Percentiles rank a stretch among this genome's conserved stretches.
phyloP scores from a whole-genome alignment of 2,888 invertebrate genomes.

The Amiota mariae region DNA sequence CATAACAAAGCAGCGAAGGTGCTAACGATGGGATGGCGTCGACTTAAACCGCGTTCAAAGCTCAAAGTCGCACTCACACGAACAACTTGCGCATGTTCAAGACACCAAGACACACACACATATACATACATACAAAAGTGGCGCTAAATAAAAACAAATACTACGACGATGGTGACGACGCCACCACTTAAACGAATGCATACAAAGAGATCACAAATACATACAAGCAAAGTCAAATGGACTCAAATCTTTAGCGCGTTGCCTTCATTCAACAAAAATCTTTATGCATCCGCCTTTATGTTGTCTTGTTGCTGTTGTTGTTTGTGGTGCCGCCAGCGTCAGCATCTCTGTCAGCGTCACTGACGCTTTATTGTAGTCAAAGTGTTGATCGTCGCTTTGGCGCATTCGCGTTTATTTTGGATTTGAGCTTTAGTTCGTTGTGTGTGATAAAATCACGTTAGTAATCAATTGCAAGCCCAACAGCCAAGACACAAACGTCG shows the following conservation, averaged over 20 bases:
- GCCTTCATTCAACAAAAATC: too few species aligned
- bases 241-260: not conserved
- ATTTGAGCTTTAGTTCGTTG: slow-evolving; percentile 69
- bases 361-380: slow-evolving; percentile 39
- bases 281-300: not conserved
- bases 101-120: slow-evolving; percentile 16
- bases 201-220: not conserved
- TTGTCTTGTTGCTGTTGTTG: slow-evolving; percentile 28
- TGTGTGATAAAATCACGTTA: slow-evolving; percentile 73
- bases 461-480: slow-evolving; percentile 73
- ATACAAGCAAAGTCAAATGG: not conserved
- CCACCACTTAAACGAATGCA: slow-evolving; percentile 35
- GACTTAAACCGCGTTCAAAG: slow-evolving; percentile 15
- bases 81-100: slow-evolving; percentile 1
- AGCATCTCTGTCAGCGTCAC: slow-evolving; percentile 44
- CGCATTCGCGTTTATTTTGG: slow-evolving; percentile 16
- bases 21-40: not conserved
- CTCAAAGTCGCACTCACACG: slow-evolving; percentile 5
- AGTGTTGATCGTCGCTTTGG: slow-evolving; percentile 41
- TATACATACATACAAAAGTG: slow-evolving; percentile 23
- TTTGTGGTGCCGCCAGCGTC: slow-evolving; percentile 15
- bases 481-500: slow-evolving; percentile 68
- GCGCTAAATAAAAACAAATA: slow-evolving; percentile 3
- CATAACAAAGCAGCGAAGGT: too few species aligned
- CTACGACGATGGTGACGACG: slow-evolving; percentile 47